phyloP scores from a whole-genome alignment of 2,888 invertebrate species.

The Pollenia amentaria region DNA sequence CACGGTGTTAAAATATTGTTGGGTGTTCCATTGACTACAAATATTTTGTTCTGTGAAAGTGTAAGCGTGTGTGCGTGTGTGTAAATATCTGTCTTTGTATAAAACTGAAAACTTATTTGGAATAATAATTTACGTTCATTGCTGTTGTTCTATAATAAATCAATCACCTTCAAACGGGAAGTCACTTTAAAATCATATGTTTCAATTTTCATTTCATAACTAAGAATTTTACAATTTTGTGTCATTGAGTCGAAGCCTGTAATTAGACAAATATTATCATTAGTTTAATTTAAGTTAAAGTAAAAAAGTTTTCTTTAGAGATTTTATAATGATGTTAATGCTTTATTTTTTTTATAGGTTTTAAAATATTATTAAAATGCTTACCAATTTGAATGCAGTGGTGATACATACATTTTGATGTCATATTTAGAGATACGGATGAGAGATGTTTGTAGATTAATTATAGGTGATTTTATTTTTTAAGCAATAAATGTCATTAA shows the following conservation, averaged over 20 bases:
- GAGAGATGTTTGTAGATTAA: background rate
- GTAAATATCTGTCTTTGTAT: background rate
- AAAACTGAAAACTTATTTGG: background rate
- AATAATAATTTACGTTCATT: conserved; percentile 17
- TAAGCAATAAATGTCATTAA: background rate
- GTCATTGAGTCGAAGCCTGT: conserved; percentile 57
- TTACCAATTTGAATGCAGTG: conserved; percentile 48
- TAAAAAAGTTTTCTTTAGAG: background rate
- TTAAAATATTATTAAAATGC: conserved; percentile 9
- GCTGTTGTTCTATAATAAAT: conserved; percentile 11
- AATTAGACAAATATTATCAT: conserved; percentile 52
- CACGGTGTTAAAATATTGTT: background rate
- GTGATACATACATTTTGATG: conserved; percentile 41
- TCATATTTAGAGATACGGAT: conserved; percentile 2
- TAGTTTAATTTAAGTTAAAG: conserved; percentile 22
- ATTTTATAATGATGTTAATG: conserved; percentile 8
- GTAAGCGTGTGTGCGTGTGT: background rate
- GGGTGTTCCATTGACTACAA: background rate
- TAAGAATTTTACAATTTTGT: conserved; percentile 59
- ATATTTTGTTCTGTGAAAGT: background rate
- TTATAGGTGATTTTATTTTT: conserved; percentile 1
- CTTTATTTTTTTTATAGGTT: conserved; percentile 6
- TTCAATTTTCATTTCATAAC: background rate
- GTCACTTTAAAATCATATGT: conserved; percentile 19
- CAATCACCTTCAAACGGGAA: conserved; percentile 53